These are phyloP conservation scores for Alouatta palliata DNA, from an alignment of 2,113 vertebrate genomes.

Conservation along the genomic window DNA sequence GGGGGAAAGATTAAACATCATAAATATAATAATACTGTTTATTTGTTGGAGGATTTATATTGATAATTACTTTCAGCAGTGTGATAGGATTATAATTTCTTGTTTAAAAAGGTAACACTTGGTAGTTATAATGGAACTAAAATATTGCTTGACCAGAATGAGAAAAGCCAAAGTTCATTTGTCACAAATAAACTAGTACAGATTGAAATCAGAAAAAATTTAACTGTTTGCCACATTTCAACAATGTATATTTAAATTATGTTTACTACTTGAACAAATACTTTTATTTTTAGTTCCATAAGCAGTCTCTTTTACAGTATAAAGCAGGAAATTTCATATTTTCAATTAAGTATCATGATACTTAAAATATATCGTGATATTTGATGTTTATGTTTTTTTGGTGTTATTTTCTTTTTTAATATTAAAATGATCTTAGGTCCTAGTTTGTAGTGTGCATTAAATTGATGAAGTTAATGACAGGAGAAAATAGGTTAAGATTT, in stretches of 20 bases:
- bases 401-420: conserved; percentile 26
- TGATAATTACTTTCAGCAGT: background rate
- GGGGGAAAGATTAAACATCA: background rate
- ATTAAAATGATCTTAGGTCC: background rate
- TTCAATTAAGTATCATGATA: background rate
- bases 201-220: background rate
- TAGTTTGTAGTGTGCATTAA: background rate
- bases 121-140: conserved; percentile 16
- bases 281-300: conserved; percentile 2
- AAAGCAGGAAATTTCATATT: conserved; percentile 3
- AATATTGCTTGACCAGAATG: conserved; percentile 8
- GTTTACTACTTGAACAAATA: background rate
- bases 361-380: background rate
- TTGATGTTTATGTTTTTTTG: conserved; percentile 25
- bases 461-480: conserved; percentile 24
- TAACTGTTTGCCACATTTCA: background rate
- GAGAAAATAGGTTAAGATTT: conserved; percentile 12
- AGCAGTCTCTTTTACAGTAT: background rate
- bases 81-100: background rate
- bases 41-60: background rate
- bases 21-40: background rate
- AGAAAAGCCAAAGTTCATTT: conserved; percentile 8
- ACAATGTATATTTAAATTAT: conserved; percentile 11
- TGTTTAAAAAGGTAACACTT: background rate
- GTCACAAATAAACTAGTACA: background rate